These are phyloP conservation scores for Acrocephalus arundinaceus DNA, from an alignment of 2,113 vertebrate genomes.

Conservation along the genomic window DNA sequence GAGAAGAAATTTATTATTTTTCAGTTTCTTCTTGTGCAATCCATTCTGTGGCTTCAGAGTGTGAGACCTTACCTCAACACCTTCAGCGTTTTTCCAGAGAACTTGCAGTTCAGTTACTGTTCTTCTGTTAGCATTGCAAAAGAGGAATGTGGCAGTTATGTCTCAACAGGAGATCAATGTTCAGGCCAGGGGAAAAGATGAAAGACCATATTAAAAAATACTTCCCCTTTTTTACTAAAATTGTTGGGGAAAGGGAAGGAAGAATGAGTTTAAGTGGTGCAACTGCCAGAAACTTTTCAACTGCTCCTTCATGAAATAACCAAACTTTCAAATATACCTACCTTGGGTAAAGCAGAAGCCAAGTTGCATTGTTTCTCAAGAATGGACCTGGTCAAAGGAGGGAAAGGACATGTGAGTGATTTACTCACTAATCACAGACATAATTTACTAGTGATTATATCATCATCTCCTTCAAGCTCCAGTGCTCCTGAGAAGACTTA, in stretches of 20 bases:
- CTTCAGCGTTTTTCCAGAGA: background rate
- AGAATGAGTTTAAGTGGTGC: background rate
- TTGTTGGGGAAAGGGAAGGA: background rate
- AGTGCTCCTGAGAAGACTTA: background rate
- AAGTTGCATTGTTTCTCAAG: background rate
- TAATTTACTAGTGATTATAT: background rate
- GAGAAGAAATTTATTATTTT: background rate
- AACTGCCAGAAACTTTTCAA: background rate
- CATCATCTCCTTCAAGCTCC: background rate
- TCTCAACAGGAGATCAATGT: background rate
- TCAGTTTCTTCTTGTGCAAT: background rate
- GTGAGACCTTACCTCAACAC: background rate
- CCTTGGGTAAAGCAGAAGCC: background rate
- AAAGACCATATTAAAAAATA: background rate
- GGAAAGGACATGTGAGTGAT: background rate
- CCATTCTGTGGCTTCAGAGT: background rate
- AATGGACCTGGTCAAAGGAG: background rate
- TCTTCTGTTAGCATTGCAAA: slow-evolving; percentile 16
- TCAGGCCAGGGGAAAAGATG: background rate
- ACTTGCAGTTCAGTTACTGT: background rate
- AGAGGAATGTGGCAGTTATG: background rate
- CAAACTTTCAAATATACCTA: background rate
- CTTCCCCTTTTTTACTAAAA: background rate
- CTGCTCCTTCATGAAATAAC: background rate
- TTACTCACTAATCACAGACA: too few relatives aligned